Conservation (phyloP, 2,888 invertebrate species). For the Epinotia ramella region DNA sequence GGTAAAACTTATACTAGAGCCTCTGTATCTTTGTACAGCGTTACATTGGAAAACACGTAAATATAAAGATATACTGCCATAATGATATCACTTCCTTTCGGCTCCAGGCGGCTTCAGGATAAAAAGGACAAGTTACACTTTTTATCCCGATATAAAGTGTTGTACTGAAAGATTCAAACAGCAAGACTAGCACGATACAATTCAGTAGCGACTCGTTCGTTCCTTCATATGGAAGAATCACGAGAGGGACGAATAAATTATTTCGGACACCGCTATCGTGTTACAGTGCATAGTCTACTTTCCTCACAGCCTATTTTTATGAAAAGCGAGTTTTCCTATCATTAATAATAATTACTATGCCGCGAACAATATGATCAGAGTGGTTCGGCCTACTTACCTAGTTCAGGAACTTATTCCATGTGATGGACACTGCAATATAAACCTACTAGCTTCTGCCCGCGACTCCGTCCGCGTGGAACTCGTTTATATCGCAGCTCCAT, state of each 20-base stretch:
- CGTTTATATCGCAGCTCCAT: too few relatives aligned
- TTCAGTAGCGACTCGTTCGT: neutral
- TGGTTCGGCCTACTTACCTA: conserved; percentile 72
- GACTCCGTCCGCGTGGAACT: too few relatives aligned
- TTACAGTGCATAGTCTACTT: conserved; percentile 11
- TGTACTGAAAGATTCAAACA: neutral
- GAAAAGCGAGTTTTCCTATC: conserved; percentile 60
- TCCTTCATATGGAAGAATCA: neutral
- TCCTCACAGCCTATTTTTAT: conserved; percentile 57
- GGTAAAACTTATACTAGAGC: too few relatives aligned
- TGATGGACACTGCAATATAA: conserved; percentile 37
- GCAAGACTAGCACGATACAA: neutral
- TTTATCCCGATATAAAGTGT: neutral
- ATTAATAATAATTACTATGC: conserved; percentile 80
- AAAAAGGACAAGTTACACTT: neutral
- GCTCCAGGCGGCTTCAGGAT: too few relatives aligned
- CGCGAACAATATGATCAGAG: conserved; percentile 73
- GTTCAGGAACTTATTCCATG: conserved; percentile 61
- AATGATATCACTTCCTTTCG: too few relatives aligned
- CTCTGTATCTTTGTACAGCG: too few relatives aligned
- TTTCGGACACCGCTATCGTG: neutral
- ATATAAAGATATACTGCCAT: too few relatives aligned
- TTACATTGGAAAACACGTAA: too few relatives aligned
- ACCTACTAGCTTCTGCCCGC: too few relatives aligned
- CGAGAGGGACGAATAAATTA: neutral